A percentile compares a stretch with the other conserved stretches of the same genome.
phyloP scores from a whole-genome alignment of 2,113 vertebrate genomes.

The Motacilla alba region DNA sequence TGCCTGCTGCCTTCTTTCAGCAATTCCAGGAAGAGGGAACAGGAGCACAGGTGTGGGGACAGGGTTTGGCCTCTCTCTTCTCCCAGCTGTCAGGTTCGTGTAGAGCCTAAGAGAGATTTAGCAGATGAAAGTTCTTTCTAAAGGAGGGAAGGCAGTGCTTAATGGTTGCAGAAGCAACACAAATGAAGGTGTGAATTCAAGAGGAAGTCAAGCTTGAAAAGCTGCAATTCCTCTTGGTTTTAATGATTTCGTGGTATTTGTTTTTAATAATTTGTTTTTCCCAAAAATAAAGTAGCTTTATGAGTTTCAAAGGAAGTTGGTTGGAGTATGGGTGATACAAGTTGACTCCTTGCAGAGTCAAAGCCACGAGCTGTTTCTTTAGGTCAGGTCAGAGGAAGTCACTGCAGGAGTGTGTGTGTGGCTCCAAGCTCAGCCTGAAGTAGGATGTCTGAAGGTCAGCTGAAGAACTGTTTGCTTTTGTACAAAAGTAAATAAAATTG shows the following conservation, averaged over 20 bases:
- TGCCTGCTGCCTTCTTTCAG: background rate
- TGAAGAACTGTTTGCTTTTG: background rate
- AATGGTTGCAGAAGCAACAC: background rate
- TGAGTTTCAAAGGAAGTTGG: background rate
- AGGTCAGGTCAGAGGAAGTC: background rate
- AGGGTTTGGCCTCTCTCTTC: background rate
- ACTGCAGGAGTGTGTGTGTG: background rate
- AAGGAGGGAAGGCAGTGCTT: background rate
- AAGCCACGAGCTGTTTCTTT: background rate
- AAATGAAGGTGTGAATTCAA: background rate
- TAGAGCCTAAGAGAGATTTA: background rate
- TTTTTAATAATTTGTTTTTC: background rate
- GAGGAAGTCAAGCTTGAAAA: background rate
- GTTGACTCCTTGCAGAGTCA: background rate
- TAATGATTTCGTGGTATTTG: background rate
- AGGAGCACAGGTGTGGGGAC: background rate
- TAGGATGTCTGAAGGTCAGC: background rate
- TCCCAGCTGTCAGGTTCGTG: background rate
- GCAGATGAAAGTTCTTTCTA: background rate
- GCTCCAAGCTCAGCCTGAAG: background rate
- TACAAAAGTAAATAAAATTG: background rate
- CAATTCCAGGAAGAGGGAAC: background rate
- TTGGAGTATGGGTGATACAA: fast-evolving
- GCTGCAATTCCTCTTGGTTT: background rate
- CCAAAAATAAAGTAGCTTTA: background rate